Evolutionary conservation across 2,797 vertebrate species (phyloP), one percentile per base, ranked within the genome.

Genomic region (Myotis planiceps): DNA sequence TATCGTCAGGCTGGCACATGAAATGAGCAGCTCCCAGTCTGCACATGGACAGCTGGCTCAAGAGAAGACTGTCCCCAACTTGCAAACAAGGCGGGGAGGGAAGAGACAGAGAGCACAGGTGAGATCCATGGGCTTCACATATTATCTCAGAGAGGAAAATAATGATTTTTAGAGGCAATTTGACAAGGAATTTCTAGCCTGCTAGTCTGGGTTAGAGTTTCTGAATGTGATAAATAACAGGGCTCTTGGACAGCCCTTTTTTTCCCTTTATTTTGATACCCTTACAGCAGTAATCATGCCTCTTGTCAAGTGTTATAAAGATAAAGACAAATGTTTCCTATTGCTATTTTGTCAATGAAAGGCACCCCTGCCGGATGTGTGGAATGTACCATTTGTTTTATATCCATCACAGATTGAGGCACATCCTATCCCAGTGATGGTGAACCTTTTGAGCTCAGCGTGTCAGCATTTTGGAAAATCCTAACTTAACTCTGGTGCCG

Each of bases 281-380:
- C 97, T 98, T 98, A 98, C 97, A 98, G 97, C 39, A 76, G 98
- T 98, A 98, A 99, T 99, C 98, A 98, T 98, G 97, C 98, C 92
- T 98, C 98, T 98, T 98, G 98, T 98, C 98, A 98, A 97, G 96
- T 96, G 94, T 98, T 98, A 97, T 93, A 98, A 98, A 96, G 98
- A 98, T 98, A 98, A 98, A 99, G 98, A 99, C 98, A 98, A 98
- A 98, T 98, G 98, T 87, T 98, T 97, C 96, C 98, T 97, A 97
- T 98, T 98, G 98, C 98, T 94, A 94, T 98, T 97, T 97, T 98
- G 98, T 98, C 98, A 98, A 97, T 90, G 94, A 19, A 98, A 88
- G 95, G 98, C 96, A 95, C 96, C 97, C 97, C 94, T 97, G 97
- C 98, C 91, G 92, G 97, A 97, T 95, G 68, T 74, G 93, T 94